Percentiles rank a stretch among this genome's conserved stretches.
Conservation (phyloP, 2,113 vertebrate species). For the Dromas ardeola region DNA sequence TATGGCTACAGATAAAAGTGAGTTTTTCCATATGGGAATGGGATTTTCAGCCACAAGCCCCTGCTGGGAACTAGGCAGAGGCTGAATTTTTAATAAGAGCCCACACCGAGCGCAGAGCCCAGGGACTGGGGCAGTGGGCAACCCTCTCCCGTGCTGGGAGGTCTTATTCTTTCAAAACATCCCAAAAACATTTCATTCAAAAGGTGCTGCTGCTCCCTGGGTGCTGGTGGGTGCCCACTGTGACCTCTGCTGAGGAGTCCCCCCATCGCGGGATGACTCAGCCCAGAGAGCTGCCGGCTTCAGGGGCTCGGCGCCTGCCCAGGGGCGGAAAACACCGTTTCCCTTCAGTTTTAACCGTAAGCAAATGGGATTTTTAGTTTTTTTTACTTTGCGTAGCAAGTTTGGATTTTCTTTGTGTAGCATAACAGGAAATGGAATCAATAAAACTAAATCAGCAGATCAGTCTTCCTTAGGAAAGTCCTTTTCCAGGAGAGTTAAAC, state of each 20-base stretch:
- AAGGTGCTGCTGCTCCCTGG: not conserved
- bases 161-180: not conserved
- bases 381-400: not conserved
- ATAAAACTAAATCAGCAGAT: not conserved
- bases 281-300: too few species aligned
- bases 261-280: rapidly evolving
- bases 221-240: not conserved
- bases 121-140: rapidly evolving
- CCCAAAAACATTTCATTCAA: too few species aligned
- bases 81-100: too few species aligned
- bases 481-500: not conserved
- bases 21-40: not conserved
- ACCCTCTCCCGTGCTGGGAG: not conserved
- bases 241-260: not conserved
- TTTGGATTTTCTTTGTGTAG: not conserved
- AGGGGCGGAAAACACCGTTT: not conserved
- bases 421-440: not conserved
- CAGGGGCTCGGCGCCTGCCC: not conserved
- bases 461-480: not conserved
- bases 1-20: too few species aligned
- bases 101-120: rapidly evolving
- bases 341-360: not conserved
- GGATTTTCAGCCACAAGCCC: not conserved
- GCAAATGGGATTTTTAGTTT: not conserved
- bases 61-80: not conserved